Evolutionary conservation across 1,140 invertebrate species (phyloP).

Genomic region (Drosophila kanapiae): DNA sequence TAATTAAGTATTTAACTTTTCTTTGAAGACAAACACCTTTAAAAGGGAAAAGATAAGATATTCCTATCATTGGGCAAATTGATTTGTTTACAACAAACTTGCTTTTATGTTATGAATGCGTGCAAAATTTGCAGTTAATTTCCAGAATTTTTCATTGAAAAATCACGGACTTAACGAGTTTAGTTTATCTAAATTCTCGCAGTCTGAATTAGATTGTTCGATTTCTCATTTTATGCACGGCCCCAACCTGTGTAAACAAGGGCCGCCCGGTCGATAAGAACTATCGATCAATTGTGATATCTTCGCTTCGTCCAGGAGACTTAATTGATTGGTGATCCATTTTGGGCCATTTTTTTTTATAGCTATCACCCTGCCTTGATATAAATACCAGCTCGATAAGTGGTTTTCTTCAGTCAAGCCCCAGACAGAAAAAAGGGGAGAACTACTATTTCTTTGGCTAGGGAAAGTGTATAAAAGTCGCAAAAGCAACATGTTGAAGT

Average conservation of each 20-base stretch:
- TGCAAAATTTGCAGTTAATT: slow-evolving; percentile 18
- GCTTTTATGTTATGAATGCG: slow-evolving; percentile 10
- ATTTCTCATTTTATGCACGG: slow-evolving; percentile 16
- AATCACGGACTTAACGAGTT: background rate
- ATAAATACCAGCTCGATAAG: slow-evolving; percentile 40
- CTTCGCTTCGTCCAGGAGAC: slow-evolving; percentile 21
- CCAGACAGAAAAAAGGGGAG: slow-evolving; percentile 47
- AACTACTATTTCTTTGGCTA: background rate
- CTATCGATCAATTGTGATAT: slow-evolving; percentile 57
- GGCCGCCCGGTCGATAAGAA: slow-evolving; percentile 27
- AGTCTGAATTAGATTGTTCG: slow-evolving; percentile 7
- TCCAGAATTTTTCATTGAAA: slow-evolving; percentile 22
- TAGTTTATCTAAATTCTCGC: slow-evolving; percentile 24
- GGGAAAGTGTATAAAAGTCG: background rate
- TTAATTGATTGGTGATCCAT: slow-evolving; percentile 56
- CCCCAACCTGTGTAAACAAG: slow-evolving; percentile 33
- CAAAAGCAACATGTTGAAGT: slow-evolving; percentile 56
- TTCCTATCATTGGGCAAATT: background rate
- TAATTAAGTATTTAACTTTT: background rate
- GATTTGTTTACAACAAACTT: slow-evolving; percentile 27
- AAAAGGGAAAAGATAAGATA: background rate
- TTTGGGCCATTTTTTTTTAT: slow-evolving; percentile 4
- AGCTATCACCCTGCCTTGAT: slow-evolving; percentile 6
- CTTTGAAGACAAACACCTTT: background rate
- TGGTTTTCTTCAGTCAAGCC: slow-evolving; percentile 37